Conservation (phyloP, 2,888 invertebrate genomes). For the Xestobium rufovillosum region DNA sequence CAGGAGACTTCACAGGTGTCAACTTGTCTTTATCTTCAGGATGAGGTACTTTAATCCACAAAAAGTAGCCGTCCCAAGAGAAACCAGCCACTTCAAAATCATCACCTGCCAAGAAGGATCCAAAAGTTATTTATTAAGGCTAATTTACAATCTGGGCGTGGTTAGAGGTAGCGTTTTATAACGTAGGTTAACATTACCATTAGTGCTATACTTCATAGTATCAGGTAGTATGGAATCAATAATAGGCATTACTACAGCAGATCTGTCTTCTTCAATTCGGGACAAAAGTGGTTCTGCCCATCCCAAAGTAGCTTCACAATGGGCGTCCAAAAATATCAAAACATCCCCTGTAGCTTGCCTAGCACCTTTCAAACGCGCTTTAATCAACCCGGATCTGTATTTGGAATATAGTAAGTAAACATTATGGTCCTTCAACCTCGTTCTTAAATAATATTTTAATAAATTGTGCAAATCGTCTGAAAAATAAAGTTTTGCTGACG, state of each 20-base stretch:
- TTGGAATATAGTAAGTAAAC: constrained; percentile 6
- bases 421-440: too few species aligned
- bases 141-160: too few species aligned
- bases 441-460: too few species aligned
- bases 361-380: constrained; percentile 26
- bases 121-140: too few species aligned
- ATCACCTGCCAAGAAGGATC: too few species aligned
- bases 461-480: too few species aligned
- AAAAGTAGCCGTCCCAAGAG: constrained; percentile 87
- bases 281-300: constrained; percentile 37
- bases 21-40: constrained; percentile 55
- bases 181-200: constrained; percentile 3
- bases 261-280: constrained; percentile 23
- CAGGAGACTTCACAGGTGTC: constrained; percentile 29
- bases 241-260: constrained; percentile 33
- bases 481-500: neutral
- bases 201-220: constrained; percentile 30
- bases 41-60: constrained; percentile 76
- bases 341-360: constrained; percentile 21
- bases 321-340: constrained; percentile 30
- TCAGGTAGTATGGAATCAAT: constrained; percentile 35
- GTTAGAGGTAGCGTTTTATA: too few species aligned
- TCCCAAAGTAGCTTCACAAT: constrained; percentile 25
- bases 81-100: constrained; percentile 82
- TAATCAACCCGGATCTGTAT: constrained; percentile 22